phyloP scores from a whole-genome alignment of 2,113 vertebrate species.

The Nycticorax nycticorax region DNA sequence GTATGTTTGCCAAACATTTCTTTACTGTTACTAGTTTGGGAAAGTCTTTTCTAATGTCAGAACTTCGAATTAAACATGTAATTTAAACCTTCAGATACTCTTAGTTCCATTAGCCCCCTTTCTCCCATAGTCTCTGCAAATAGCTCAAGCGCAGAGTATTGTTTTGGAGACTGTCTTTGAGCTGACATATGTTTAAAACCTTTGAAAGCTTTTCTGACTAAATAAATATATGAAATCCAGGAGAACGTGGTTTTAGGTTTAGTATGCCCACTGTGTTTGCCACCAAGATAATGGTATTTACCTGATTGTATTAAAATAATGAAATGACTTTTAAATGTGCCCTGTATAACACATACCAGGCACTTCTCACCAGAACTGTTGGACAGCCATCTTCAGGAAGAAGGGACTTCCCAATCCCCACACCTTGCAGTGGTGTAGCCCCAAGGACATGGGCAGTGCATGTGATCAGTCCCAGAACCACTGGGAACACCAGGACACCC shows the following conservation, averaged over 20 bases:
- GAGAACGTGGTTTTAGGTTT: not conserved
- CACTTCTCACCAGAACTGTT: not conserved
- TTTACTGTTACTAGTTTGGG: not conserved
- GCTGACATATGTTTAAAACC: not conserved
- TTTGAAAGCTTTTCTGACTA: not conserved
- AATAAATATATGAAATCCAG: not conserved
- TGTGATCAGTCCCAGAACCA: not conserved
- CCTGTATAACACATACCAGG: not conserved
- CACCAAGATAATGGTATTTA: not conserved
- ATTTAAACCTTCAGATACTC: not conserved
- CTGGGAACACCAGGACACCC: not conserved
- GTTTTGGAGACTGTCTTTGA: not conserved
- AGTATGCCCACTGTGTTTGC: not conserved
- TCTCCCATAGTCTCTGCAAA: fast-evolving
- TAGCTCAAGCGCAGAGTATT: not conserved
- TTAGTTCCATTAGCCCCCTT: not conserved
- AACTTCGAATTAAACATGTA: not conserved
- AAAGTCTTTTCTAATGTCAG: not conserved
- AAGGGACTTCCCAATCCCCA: not conserved
- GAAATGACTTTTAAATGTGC: not conserved
- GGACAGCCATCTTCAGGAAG: not conserved
- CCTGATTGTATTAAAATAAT: not conserved
- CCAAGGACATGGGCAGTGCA: not conserved
- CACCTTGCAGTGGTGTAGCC: not conserved
- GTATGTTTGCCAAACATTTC: not conserved